Conservation (phyloP, 2,888 invertebrate species). For the Trichogramma evanescens region DNA sequence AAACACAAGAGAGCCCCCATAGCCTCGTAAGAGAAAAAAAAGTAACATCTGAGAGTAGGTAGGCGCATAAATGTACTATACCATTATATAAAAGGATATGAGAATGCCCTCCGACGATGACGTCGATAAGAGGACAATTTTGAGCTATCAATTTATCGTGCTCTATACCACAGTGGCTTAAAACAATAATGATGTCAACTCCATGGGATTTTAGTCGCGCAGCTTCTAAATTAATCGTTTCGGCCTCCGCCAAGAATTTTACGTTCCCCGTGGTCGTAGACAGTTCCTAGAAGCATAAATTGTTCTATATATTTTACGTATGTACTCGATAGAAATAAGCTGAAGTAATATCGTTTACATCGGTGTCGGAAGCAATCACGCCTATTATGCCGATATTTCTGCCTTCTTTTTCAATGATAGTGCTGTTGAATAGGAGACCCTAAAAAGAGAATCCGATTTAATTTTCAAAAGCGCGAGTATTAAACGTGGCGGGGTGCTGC, state of each 20-base stretch:
- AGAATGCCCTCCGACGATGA: constrained; percentile 81
- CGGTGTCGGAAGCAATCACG: constrained; percentile 62
- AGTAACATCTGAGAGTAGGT: neutral
- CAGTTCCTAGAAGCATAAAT: constrained; percentile 10
- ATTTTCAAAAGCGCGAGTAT: neutral
- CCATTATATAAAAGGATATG: constrained; percentile 60
- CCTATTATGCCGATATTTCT: constrained; percentile 76
- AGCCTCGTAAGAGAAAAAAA: neutral
- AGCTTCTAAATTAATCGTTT: constrained; percentile 62
- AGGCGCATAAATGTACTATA: neutral
- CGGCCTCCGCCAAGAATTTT: constrained; percentile 63
- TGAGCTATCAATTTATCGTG: constrained; percentile 62
- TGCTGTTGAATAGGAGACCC: constrained; percentile 58
- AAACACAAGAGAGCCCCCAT: neutral
- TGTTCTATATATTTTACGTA: neutral
- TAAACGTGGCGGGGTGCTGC: neutral
- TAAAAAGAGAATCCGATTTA: constrained; percentile 31
- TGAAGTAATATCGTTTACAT: constrained; percentile 47
- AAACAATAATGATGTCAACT: constrained; percentile 70
- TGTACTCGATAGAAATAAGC: no score
- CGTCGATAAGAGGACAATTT: constrained; percentile 62
- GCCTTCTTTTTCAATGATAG: constrained; percentile 56
- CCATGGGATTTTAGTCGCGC: constrained; percentile 54
- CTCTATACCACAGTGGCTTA: constrained; percentile 76
- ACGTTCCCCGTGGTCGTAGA: constrained; percentile 53